phyloP scores from a whole-genome alignment of 30 jellyfish, hydroid and myxozoan genomes.

The Euphysa ruthae region DNA sequence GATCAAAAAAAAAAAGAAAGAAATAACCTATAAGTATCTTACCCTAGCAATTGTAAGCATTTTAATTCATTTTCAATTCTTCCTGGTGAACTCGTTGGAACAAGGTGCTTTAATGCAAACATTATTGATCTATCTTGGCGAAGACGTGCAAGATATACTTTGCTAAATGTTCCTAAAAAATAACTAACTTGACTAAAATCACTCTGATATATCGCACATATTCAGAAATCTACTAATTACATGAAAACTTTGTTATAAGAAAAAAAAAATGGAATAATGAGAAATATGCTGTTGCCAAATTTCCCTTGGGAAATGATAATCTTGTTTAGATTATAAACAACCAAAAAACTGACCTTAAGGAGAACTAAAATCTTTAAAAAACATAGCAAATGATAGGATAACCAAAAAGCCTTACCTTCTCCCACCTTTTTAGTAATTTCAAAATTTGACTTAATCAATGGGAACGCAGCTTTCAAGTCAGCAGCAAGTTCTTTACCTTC shows the following conservation, averaged over 20 bases:
- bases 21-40: neutral
- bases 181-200: too few relatives aligned
- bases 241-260: too few relatives aligned
- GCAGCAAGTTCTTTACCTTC: constrained; percentile 22
- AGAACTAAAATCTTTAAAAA: too few relatives aligned
- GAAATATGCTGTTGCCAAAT: too few relatives aligned
- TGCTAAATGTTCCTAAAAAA: constrained; percentile 82
- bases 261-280: too few relatives aligned
- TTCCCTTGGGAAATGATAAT: too few relatives aligned
- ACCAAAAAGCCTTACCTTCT: constrained; percentile 86
- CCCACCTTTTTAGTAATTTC: constrained; percentile 74
- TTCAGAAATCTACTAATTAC: too few relatives aligned
- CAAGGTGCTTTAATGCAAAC: constrained; percentile 78
- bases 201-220: too few relatives aligned
- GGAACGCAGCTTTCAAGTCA: constrained; percentile 47
- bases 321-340: too few relatives aligned
- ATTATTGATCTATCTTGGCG: constrained; percentile 37
- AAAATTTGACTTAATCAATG: constrained; percentile 43
- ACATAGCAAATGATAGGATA: too few relatives aligned
- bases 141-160: constrained; percentile 66
- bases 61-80: constrained; percentile 72
- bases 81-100: constrained; percentile 92
- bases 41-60: constrained; percentile 93
- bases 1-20: neutral
- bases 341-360: too few relatives aligned